Evolutionary conservation across 2,113 vertebrate genomes (phyloP).

Genomic region (Papio anubis): DNA sequence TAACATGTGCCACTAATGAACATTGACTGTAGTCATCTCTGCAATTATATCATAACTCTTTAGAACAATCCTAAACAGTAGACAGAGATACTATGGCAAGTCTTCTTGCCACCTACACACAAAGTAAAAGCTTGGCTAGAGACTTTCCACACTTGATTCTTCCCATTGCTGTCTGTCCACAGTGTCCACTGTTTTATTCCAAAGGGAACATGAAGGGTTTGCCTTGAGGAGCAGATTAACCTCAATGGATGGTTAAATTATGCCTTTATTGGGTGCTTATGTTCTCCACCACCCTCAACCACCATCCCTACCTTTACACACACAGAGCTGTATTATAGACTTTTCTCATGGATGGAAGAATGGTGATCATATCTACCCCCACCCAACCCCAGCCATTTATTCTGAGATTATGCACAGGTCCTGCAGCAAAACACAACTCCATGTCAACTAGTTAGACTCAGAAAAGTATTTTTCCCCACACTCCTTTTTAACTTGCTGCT

Average conservation of each 20-base stretch:
- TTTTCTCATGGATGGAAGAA: neutral
- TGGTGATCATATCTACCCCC: accelerated
- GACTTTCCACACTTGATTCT: neutral
- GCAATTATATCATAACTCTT: neutral
- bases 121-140: neutral
- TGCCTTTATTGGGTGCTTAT: neutral
- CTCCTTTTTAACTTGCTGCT: neutral
- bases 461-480: neutral
- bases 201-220: neutral
- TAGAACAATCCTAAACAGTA: neutral
- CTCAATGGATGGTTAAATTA: neutral
- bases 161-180: neutral
- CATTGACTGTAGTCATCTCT: neutral
- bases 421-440: neutral
- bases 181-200: neutral
- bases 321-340: neutral
- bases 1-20: neutral
- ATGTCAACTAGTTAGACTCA: neutral
- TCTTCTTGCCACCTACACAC: neutral
- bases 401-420: neutral
- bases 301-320: neutral
- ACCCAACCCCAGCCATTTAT: too few relatives aligned
- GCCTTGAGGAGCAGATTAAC: neutral
- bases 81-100: neutral
- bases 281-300: too few relatives aligned